Base-by-base conservation (phyloP, 2,888 invertebrate species). In the Phasia obesa region DNA sequence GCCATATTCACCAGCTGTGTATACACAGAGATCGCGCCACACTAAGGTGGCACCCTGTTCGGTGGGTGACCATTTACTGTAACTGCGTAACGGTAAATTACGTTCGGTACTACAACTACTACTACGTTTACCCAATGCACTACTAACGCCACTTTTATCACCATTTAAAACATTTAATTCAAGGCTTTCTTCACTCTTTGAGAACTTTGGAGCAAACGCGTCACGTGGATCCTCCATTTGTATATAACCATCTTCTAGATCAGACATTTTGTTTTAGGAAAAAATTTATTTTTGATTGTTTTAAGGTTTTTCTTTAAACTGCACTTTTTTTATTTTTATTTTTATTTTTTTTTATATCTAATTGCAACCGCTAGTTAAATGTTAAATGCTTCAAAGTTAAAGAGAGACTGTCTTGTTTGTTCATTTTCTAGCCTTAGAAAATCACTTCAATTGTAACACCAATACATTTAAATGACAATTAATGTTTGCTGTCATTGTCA, bases 21-120 rank as follows among this genome's bases (percentile, higher is more conserved):
- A 96, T 1, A 96, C 95, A 47, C 94, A 94, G 0, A 97, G 91
- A 88, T 97, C 95, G 59, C 94, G 92, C 97, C 97, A 97, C 0
- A 95, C 95, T 35, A 97, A 91, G 0, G 96, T 96, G 62, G 95
- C 93, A 0, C 94, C 95, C 57, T 94, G 94, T 78, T 93, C 93
- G 19, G 92, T 89, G 4, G 93, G 93, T 23, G 93, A 92, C 93
- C 93, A 93, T 86, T 92, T 91, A 55, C 91, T 92, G 85, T 93
- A 93, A 86, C 92, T 92, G 65, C 93, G 87, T 70, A 91, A 57
- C 2, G 91, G 90, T 27, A 90, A 79, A 81, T 90, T 90, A 13
- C 89, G 87, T 84, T 90, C 91, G 4, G 89, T 90, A 81, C 89
- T 89, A 81, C 90, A 90, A 77, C 90, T 90, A 81, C 90, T 90